Conservation (phyloP, 2,888 invertebrate genomes). For the Urechis unicinctus region DNA sequence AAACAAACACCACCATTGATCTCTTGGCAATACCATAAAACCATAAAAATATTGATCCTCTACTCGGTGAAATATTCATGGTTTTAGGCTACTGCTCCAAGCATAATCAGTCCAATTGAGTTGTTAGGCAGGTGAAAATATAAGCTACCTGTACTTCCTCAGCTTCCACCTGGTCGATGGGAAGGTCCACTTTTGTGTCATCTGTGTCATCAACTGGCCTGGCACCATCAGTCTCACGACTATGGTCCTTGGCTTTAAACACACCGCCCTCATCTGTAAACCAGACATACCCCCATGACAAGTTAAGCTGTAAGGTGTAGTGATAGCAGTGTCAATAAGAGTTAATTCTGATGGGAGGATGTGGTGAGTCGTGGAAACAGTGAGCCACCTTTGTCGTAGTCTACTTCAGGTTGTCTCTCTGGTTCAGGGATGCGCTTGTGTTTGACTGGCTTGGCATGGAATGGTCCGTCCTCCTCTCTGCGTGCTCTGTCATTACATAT, state of each 20-base stretch:
- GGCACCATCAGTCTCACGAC: conserved; percentile 21
- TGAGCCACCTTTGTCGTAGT: conserved; percentile 20
- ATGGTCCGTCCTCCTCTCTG: conserved; percentile 17
- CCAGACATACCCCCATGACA: neutral
- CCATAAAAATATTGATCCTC: too few relatives aligned
- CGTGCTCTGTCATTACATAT: too few relatives aligned
- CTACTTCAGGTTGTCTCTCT: conserved; percentile 9
- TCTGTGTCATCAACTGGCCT: conserved; percentile 24
- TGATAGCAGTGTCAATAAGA: too few relatives aligned
- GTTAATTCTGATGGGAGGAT: too few relatives aligned
- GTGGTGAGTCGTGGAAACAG: too few relatives aligned
- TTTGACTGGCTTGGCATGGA: conserved; percentile 22
- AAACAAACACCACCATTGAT: too few relatives aligned
- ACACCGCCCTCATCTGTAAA: conserved; percentile 30
- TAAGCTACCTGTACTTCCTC: conserved; percentile 32
- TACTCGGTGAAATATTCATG: too few relatives aligned
- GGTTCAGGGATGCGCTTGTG: conserved; percentile 21
- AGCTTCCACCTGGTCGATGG: conserved; percentile 30
- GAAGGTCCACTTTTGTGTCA: conserved; percentile 28
- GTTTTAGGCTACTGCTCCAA: too few relatives aligned
- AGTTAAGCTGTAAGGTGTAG: too few relatives aligned
- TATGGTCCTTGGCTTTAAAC: conserved; percentile 25
- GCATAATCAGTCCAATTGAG: too few relatives aligned
- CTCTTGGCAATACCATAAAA: too few relatives aligned
- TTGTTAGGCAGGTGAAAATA: too few relatives aligned